Evolutionary conservation across 2,797 vertebrate species (phyloP).

Genomic region (Poeciliopsis gracilis): DNA sequence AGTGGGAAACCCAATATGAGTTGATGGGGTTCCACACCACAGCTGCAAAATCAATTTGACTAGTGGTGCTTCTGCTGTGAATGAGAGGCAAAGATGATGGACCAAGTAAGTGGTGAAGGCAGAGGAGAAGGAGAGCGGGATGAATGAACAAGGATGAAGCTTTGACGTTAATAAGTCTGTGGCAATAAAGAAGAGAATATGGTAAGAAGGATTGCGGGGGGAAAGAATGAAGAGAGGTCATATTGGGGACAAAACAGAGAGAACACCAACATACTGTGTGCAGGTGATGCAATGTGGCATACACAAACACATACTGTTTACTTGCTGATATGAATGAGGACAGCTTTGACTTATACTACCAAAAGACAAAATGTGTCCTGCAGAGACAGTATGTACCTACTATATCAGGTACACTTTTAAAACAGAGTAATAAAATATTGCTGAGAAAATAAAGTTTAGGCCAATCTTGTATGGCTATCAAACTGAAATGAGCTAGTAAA

Average conservation of each 20-base stretch:
- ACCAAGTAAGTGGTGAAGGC: constrained; percentile 48
- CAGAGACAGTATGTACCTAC: background rate
- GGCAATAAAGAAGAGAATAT: constrained; percentile 45
- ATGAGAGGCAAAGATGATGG: constrained; percentile 66
- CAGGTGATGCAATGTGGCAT: constrained; percentile 17
- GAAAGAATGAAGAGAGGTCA: constrained; percentile 57
- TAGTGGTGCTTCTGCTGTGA: constrained; percentile 67
- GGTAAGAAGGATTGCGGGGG: constrained; percentile 37
- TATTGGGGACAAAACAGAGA: constrained; percentile 48
- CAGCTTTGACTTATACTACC: constrained; percentile 28
- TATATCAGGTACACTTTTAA: constrained; percentile 14
- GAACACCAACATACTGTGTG: constrained; percentile 18
- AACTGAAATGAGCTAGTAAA: constrained; percentile 10
- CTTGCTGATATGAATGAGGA: constrained; percentile 27
- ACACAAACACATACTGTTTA: constrained; percentile 29
- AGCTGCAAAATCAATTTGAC: constrained; percentile 79
- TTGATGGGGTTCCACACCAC: constrained; percentile 77
- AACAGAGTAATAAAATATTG: background rate
- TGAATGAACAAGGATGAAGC: constrained; percentile 53
- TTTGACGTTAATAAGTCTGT: constrained; percentile 51
- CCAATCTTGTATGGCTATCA: background rate
- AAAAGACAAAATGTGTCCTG: constrained; percentile 10
- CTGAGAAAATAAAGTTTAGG: background rate
- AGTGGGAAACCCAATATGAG: constrained; percentile 75
- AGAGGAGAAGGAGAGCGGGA: constrained; percentile 48